Conservation (phyloP, 2,113 vertebrate species). For the Hassar affinis region DNA sequence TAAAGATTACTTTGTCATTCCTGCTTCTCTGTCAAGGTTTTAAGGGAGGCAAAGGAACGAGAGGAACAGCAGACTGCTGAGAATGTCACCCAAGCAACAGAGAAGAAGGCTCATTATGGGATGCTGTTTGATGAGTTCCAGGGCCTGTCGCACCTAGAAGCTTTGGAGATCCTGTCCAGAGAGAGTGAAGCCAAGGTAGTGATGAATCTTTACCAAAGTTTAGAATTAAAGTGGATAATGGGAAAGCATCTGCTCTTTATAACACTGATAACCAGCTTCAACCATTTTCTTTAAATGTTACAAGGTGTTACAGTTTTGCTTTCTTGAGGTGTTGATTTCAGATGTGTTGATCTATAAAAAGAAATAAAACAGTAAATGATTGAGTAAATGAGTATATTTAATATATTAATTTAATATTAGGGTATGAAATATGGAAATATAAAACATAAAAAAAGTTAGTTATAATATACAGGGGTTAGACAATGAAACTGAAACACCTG, state of each 20-base stretch:
- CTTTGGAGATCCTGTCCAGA: conserved; percentile 92
- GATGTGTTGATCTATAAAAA: not conserved
- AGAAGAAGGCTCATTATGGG: conserved; percentile 91
- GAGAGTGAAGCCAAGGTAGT: conserved; percentile 93
- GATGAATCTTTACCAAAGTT: not conserved
- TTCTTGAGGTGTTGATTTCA: not conserved
- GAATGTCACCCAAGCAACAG: conserved; percentile 69
- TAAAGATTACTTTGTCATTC: not conserved
- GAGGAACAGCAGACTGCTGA: conserved; percentile 81
- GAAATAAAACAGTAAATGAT: not conserved
- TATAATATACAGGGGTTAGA: too few relatives aligned
- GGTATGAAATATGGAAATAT: not conserved
- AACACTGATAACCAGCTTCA: not conserved
- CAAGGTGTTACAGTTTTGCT: not conserved
- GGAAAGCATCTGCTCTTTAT: not conserved
- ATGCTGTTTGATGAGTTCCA: conserved; percentile 96
- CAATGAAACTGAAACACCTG: too few relatives aligned
- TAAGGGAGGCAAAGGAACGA: conserved; percentile 91
- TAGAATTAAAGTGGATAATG: not conserved
- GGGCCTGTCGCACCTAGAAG: conserved; percentile 93
- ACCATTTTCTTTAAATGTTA: not conserved
- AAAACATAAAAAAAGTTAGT: too few relatives aligned
- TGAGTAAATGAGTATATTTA: too few relatives aligned
- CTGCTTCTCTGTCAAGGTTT: conserved; percentile 72
- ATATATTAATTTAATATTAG: too few relatives aligned